Evolutionary conservation across 1,140 invertebrate genomes (phyloP).

Genomic region (Euura lappo): DNA sequence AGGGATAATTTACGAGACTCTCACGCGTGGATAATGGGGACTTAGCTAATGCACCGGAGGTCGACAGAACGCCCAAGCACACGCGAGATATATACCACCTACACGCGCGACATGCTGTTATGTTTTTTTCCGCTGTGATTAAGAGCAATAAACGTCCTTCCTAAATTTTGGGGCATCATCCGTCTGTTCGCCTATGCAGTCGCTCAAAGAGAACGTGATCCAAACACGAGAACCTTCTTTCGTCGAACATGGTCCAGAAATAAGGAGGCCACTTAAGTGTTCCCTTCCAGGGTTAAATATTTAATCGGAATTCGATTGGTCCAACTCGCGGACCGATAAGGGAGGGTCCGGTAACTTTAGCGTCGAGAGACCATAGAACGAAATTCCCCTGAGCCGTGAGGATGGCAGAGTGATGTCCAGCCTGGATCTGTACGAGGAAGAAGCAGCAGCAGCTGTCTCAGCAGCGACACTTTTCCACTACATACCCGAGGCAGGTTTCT

Average conservation of each 20-base stretch:
- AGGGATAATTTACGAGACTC: conserved; percentile 58
- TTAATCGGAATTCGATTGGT: conserved; percentile 56
- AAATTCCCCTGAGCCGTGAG: not conserved
- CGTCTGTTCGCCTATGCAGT: not conserved
- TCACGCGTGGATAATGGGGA: conserved; percentile 58
- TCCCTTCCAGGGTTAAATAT: conserved; percentile 52
- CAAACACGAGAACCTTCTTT: not conserved
- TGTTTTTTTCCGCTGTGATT: not conserved
- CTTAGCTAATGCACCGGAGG: conserved; percentile 53
- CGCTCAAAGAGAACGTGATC: not conserved
- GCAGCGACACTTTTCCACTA: conserved; percentile 26
- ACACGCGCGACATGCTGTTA: not conserved
- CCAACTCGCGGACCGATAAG: conserved; percentile 35
- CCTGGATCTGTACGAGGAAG: conserved; percentile 19
- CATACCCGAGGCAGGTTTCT: not conserved
- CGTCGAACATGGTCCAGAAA: conserved; percentile 28
- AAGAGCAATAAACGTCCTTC: not conserved
- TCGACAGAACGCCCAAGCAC: not conserved
- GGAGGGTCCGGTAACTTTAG: not conserved
- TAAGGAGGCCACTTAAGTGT: conserved; percentile 38
- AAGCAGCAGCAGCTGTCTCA: conserved; percentile 48
- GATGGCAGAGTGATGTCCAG: conserved; percentile 14
- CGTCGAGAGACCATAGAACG: conserved; percentile 14
- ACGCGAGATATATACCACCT: not conserved
- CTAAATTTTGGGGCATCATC: not conserved